A percentile compares a stretch with the other conserved stretches of the same genome.
These are phyloP conservation scores for Helleia helle DNA, from an alignment of 2,888 invertebrate genomes.

Conservation along the genomic window DNA sequence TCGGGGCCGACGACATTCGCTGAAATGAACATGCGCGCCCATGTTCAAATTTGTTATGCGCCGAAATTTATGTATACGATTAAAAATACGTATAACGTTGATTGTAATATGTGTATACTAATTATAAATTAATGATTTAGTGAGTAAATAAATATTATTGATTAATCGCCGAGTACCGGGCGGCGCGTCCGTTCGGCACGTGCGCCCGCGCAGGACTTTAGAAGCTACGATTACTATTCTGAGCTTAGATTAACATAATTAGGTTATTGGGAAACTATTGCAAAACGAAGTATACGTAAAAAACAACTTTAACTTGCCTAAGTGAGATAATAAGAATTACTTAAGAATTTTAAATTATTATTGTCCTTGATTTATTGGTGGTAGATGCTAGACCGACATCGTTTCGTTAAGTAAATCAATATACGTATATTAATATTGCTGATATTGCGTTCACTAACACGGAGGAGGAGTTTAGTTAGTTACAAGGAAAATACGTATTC, in stretches of 20 bases:
- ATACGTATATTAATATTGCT: slow-evolving; percentile 59
- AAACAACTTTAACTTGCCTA: slow-evolving; percentile 73
- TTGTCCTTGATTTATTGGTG: slow-evolving; percentile 64
- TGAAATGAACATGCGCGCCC: slow-evolving; percentile 46
- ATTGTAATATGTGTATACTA: slow-evolving; percentile 73
- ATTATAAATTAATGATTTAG: slow-evolving; percentile 46
- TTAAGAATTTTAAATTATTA: slow-evolving; percentile 72
- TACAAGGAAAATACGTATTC: slow-evolving; percentile 60
- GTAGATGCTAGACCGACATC: slow-evolving; percentile 64
- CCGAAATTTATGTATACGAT: slow-evolving; percentile 72
- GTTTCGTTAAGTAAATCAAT: slow-evolving; percentile 61
- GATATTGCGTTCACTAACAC: slow-evolving; percentile 39
- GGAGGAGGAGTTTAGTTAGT: slow-evolving; percentile 58
- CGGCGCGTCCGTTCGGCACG: no score
- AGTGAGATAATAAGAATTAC: slow-evolving; percentile 70
- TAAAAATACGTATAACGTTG: slow-evolving; percentile 70
- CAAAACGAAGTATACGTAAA: slow-evolving; percentile 74
- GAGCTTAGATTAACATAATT: slow-evolving; percentile 65
- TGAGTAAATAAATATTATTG: slow-evolving; percentile 41
- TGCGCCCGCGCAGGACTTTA: slow-evolving; percentile 24
- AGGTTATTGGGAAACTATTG: slow-evolving; percentile 56
- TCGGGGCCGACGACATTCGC: slow-evolving; percentile 26
- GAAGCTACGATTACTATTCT: slow-evolving; percentile 43
- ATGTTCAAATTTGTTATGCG: slow-evolving; percentile 58
- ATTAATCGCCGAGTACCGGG: slow-evolving; percentile 13